Base-by-base conservation (phyloP, 2,113 vertebrate species). In the Elephas maximus region DNA sequence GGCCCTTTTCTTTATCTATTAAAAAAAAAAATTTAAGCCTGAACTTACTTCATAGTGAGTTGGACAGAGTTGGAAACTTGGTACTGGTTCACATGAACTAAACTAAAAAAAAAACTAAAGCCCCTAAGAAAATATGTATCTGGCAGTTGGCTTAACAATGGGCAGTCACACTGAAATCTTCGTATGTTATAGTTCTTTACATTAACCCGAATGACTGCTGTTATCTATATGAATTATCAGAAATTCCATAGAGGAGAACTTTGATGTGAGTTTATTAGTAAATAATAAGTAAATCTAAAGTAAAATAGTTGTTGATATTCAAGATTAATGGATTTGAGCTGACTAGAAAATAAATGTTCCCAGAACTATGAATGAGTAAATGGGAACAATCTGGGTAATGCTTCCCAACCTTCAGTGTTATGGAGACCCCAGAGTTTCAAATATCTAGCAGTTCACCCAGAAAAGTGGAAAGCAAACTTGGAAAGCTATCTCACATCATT, bases 251-350 rank as follows among this genome's bases (percentile, higher is more conserved):
- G 83, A 60, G 11, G 18, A 24, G 6, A 30, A 33, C 53, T 69
- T 77, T 62, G 41, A 53, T 37, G 69, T 90, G 62, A 2, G 60
- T 79, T 88, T 9, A 85, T 69, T 8, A 67, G 74, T 96, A 96
- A 88, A 81, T 74, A 71, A 48, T 76, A 93, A 80, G 85, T 83
- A 81, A 77, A 11, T n/a, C 77, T 84, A 81, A 88, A 95, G 90
- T 53, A 73, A 79, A 69, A 79, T 76, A 91, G 77, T 91, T 98
- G 95, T 91, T 76, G 33, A 41, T 86, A 12, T 63, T 73, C 93
- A 92, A 84, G 60, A 28, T 57, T 81, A 23, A 63, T 10, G 4
- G 48, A 88, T 76, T 41, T 93, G 23, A 91, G 37, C 93, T 81
- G 18, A 82, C 92, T 63, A 1, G 11, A 53, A 41, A 96, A 73